Conservation (phyloP, 2,797 vertebrate genomes). For the Centroberyx gerrardi region DNA sequence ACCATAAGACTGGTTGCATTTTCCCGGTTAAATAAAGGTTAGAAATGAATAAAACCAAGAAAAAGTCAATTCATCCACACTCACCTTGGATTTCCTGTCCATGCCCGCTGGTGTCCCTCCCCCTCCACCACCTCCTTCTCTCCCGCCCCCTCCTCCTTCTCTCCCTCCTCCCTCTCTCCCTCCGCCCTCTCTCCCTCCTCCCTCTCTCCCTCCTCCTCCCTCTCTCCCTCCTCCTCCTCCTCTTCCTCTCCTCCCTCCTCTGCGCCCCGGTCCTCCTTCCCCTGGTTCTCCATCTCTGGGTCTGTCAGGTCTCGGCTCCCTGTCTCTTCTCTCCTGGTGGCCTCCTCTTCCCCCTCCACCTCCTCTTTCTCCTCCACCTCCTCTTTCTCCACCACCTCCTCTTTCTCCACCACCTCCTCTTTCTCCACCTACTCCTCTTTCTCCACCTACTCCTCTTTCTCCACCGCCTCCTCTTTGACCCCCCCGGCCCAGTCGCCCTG, state of each 20-base stretch:
- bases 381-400: conserved; percentile 7
- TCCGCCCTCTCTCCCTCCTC: conserved; percentile 37
- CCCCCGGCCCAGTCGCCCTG: conserved; percentile 73
- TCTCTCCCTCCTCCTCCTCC: conserved; percentile 21
- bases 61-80: conserved; percentile 4
- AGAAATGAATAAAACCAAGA: too few species aligned
- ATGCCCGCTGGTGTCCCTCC: conserved; percentile 67
- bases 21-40: too few species aligned
- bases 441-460: conserved; percentile 16
- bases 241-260: conserved; percentile 65
- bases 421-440: background rate
- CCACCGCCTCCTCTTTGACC: conserved; percentile 64
- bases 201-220: conserved; percentile 28
- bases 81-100: conserved; percentile 91
- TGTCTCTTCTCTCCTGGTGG: conserved; percentile 64
- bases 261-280: conserved; percentile 63
- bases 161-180: conserved; percentile 6
- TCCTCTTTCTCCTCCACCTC: background rate
- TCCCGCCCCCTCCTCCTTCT: conserved; percentile 15
- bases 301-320: conserved; percentile 56
- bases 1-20: too few species aligned
- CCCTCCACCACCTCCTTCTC: conserved; percentile 25
- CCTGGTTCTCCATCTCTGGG: conserved; percentile 72
- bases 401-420: background rate
- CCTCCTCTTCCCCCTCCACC: conserved; percentile 18